Conservation (phyloP, 2,888 invertebrate species). For the Eubasilissa splendida region DNA sequence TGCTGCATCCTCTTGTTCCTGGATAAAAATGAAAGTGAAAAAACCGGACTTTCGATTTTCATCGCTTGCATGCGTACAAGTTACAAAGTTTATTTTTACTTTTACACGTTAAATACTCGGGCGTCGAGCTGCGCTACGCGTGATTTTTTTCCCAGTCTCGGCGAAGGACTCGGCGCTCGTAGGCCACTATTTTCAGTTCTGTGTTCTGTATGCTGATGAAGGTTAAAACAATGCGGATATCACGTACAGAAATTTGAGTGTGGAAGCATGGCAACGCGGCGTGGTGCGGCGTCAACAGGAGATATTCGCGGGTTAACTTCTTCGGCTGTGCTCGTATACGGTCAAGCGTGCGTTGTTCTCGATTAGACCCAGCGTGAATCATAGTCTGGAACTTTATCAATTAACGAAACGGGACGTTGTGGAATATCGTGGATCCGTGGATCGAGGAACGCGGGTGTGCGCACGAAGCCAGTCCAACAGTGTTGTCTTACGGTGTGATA, state of each 20-base stretch:
- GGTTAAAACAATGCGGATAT: too few relatives aligned
- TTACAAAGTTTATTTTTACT: slow-evolving; percentile 19
- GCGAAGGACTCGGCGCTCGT: too few relatives aligned
- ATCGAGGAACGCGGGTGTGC: slow-evolving; percentile 6
- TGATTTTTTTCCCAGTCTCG: too few relatives aligned
- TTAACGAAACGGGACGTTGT: neutral
- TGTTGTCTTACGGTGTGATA: neutral
- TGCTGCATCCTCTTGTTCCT: slow-evolving; percentile 35
- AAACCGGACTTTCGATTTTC: slow-evolving; percentile 49
- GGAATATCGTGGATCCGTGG: neutral
- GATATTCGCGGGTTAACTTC: neutral
- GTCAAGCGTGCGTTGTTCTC: neutral
- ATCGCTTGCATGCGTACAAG: slow-evolving; percentile 15
- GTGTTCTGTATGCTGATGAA: too few relatives aligned
- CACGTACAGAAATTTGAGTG: neutral
- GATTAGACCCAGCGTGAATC: slow-evolving; percentile 1
- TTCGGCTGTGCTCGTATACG: neutral
- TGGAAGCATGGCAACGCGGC: neutral
- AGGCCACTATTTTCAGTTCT: too few relatives aligned
- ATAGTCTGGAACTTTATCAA: neutral
- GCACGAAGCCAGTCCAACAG: neutral
- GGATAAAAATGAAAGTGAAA: slow-evolving; percentile 53
- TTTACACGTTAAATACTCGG: neutral
- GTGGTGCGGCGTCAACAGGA: too few relatives aligned
- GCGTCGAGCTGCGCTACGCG: too few relatives aligned